A percentile compares a stretch with the other conserved stretches of the same genome.
phyloP scores from a whole-genome alignment of 2,888 invertebrate genomes.

The Torymus auratus region DNA sequence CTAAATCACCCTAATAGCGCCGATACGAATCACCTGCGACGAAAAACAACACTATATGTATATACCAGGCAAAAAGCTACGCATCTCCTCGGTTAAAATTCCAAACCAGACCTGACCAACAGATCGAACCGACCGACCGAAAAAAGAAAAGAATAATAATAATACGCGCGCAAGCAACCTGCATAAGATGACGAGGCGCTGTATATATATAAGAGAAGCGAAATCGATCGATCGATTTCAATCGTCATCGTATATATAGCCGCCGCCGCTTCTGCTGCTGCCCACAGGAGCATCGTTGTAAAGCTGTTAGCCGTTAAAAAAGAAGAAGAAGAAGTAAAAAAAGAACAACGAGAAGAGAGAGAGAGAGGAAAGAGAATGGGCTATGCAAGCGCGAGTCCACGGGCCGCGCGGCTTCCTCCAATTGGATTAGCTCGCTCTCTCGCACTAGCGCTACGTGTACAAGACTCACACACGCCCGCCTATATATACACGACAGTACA shows the following conservation, averaged over 20 bases:
- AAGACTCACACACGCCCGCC: not conserved
- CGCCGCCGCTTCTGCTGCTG: not conserved
- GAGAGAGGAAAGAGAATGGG: not conserved
- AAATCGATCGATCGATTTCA: constrained; percentile 21
- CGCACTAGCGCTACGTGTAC: not conserved
- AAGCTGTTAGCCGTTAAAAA: constrained; percentile 27
- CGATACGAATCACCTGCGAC: too few relatives aligned
- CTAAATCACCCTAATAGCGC: too few relatives aligned
- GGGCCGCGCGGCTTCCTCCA: constrained; percentile 56
- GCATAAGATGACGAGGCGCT: too few relatives aligned
- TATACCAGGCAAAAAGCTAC: too few relatives aligned
- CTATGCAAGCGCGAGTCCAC: not conserved
- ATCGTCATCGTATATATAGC: constrained; percentile 4
- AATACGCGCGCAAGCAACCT: too few relatives aligned
- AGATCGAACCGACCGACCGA: too few relatives aligned
- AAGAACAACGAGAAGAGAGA: not conserved
- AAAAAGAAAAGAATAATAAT: too few relatives aligned
- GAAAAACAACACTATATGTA: too few relatives aligned
- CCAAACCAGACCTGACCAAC: too few relatives aligned
- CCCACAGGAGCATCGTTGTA: constrained; percentile 40
- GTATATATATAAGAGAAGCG: not conserved
- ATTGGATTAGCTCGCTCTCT: constrained; percentile 52
- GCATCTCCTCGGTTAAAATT: too few relatives aligned
- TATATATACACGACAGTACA: not conserved
- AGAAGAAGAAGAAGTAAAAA: not conserved